phyloP scores from a whole-genome alignment of 2,888 invertebrate species.

The Acanthosepion esculentum region DNA sequence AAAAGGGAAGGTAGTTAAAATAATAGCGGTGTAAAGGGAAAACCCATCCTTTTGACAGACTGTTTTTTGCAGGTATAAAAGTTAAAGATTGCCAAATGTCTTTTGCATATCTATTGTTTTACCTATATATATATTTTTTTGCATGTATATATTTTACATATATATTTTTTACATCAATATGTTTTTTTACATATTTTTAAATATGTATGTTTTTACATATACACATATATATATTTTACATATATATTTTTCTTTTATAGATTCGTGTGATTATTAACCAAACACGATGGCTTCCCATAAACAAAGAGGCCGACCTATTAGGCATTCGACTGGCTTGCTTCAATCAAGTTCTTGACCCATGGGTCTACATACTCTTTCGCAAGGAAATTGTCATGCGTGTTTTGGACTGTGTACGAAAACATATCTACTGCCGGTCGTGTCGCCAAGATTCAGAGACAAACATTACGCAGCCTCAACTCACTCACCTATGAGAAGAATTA shows the following conservation, averaged over 20 bases:
- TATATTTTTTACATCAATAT: background rate
- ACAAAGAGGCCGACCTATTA: conserved; percentile 60
- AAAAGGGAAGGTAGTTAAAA: too few species aligned
- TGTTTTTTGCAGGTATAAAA: too few species aligned
- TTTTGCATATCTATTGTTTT: background rate
- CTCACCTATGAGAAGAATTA: background rate
- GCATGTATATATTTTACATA: background rate
- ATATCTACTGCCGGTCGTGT: background rate
- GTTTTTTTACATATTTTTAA: background rate
- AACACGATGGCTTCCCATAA: conserved; percentile 48
- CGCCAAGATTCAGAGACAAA: background rate
- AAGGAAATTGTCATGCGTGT: conserved; percentile 53
- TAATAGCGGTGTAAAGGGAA: too few species aligned
- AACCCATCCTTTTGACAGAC: too few species aligned
- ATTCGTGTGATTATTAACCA: conserved; percentile 62
- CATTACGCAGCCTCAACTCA: background rate
- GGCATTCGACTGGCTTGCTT: conserved; percentile 66
- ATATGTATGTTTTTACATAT: background rate
- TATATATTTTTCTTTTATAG: conserved; percentile 51
- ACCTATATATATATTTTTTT: background rate
- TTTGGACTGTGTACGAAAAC: conserved; percentile 49
- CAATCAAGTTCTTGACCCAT: conserved; percentile 70
- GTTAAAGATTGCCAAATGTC: too few species aligned
- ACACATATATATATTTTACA: background rate
- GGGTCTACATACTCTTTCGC: conserved; percentile 70